Conservation (phyloP, 2,797 vertebrate species). For the Sarcophilus harrisii region DNA sequence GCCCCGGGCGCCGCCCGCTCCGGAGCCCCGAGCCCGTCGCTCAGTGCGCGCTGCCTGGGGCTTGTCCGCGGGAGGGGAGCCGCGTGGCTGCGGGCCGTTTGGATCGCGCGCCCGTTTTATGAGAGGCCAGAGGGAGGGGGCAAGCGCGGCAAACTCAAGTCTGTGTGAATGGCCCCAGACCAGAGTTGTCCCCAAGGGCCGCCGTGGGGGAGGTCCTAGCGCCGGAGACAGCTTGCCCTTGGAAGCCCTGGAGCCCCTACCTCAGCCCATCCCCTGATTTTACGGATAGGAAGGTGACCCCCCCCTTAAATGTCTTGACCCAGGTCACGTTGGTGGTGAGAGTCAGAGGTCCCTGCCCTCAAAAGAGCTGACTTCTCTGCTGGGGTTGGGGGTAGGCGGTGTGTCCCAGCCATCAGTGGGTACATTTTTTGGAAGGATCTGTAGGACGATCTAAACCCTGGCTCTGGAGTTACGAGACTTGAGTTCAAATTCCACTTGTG, state of each 20-base stretch:
- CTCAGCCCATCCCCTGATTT: too few relatives aligned
- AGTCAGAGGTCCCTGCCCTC: neutral
- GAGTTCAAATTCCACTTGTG: neutral
- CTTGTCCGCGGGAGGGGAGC: too few relatives aligned
- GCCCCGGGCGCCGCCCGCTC: neutral
- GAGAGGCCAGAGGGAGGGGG: too few relatives aligned
- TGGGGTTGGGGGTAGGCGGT: neutral
- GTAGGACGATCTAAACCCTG: neutral
- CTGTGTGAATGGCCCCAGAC: neutral
- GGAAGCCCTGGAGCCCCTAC: neutral
- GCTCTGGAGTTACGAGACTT: too few relatives aligned
- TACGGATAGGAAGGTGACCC: neutral
- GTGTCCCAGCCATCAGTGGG: neutral
- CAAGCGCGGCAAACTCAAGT: neutral
- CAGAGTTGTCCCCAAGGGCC: too few relatives aligned
- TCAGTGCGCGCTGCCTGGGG: too few relatives aligned
- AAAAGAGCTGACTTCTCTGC: neutral
- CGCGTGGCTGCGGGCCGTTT: too few relatives aligned
- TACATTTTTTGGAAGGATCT: neutral
- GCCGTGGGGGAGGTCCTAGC: too few relatives aligned
- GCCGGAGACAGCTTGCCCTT: neutral
- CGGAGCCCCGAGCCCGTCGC: neutral
- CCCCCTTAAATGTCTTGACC: neutral
- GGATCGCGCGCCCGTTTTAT: too few relatives aligned
- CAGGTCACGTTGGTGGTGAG: neutral